Conservation (phyloP, 2,113 vertebrate species). For the Natator depressus region DNA sequence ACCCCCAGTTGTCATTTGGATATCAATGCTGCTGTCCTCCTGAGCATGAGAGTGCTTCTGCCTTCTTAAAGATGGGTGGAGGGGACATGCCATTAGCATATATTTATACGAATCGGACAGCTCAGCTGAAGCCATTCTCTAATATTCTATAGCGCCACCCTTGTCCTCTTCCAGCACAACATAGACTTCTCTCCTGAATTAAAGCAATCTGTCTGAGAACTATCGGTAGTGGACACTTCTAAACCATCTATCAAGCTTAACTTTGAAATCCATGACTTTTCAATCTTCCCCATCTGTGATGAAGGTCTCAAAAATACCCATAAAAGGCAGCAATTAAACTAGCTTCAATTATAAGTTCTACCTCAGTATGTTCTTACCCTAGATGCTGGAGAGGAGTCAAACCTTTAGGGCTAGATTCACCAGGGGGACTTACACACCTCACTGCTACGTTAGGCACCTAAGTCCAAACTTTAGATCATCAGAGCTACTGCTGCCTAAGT, state of each 20-base stretch:
- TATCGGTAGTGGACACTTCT: rapidly evolving
- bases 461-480: not conserved
- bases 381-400: rapidly evolving
- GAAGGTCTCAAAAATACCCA: not conserved
- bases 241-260: rapidly evolving
- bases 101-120: not conserved
- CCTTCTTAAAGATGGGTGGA: not conserved
- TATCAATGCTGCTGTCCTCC: rapidly evolving
- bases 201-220: rapidly evolving
- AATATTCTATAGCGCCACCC: not conserved
- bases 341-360: rapidly evolving
- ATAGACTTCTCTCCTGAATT: not conserved
- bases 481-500: not conserved
- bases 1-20: rapidly evolving
- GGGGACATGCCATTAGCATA: not conserved
- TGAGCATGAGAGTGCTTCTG: not conserved
- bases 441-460: not conserved
- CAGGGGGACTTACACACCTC: not conserved
- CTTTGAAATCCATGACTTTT: rapidly evolving
- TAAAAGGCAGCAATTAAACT: rapidly evolving
- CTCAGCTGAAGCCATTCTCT: not conserved
- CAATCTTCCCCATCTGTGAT: rapidly evolving
- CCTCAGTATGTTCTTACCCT: rapidly evolving
- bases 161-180: not conserved
- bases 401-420: not conserved